Percentiles rank a stretch among this genome's conserved stretches.
Conservation (phyloP, 1,140 invertebrate species). For the Scaptomyza graminum region DNA sequence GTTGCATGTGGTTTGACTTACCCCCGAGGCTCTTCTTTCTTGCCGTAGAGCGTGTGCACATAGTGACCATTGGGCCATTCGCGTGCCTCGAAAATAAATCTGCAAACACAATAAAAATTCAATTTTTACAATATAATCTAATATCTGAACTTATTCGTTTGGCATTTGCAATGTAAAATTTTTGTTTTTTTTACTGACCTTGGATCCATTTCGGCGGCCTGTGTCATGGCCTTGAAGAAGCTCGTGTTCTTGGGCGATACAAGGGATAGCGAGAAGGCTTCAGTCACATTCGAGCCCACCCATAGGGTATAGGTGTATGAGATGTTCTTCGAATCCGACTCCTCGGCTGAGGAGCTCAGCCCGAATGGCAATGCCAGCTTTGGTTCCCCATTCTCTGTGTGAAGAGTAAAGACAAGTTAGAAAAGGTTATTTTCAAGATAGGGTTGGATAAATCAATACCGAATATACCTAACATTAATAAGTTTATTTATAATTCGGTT, state of each 20-base stretch:
- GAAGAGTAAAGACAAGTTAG: not conserved
- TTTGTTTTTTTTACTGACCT: constrained; percentile 73
- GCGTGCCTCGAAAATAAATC: constrained; percentile 89
- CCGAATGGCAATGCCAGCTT: constrained; percentile 83
- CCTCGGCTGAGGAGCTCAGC: constrained; percentile 85
- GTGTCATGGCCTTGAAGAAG: constrained; percentile 93
- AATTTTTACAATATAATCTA: no score
- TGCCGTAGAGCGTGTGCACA: constrained; percentile 93
- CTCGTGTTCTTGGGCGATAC: constrained; percentile 83
- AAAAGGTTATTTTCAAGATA: no score
- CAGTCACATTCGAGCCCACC: constrained; percentile 92
- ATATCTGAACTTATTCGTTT: no score
- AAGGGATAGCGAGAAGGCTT: constrained; percentile 75
- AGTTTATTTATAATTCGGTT: no score
- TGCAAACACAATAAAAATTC: not conserved
- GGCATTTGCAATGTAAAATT: no score
- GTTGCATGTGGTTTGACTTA: constrained; percentile 24
- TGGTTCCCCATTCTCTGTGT: constrained; percentile 78
- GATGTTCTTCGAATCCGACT: constrained; percentile 88
- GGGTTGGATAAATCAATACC: no score
- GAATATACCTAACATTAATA: no score
- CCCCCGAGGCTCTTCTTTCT: constrained; percentile 93
- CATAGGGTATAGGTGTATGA: constrained; percentile 93
- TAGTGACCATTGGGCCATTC: constrained; percentile 96
- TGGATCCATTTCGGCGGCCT: constrained; percentile 90